phyloP scores from a whole-genome alignment of 2,888 invertebrate species.

The Bedellia somnulentella region DNA sequence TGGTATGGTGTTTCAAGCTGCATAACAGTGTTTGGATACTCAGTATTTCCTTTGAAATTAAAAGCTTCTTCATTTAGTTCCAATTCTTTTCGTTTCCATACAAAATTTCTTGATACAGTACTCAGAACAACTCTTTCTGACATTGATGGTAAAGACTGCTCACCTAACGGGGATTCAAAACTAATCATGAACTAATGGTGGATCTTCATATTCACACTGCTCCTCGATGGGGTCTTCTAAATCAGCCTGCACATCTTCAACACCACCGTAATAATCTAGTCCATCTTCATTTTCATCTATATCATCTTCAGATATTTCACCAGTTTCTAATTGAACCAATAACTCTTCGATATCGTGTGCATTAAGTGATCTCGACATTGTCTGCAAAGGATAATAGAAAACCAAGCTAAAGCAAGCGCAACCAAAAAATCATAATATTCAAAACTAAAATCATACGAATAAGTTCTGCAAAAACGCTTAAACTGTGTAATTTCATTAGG shows the following conservation, averaged over 20 bases:
- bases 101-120: not conserved
- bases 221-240: not conserved
- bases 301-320: slow-evolving; percentile 3
- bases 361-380: not conserved
- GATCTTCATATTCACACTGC: not conserved
- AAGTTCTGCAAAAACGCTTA: not conserved
- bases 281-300: not conserved
- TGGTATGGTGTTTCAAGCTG: not conserved
- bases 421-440: not conserved
- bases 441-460: not conserved
- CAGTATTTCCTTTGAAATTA: not conserved
- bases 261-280: slow-evolving; percentile 1
- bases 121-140: not conserved
- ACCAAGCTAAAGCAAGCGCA: not conserved
- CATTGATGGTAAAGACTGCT: not conserved
- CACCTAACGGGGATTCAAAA: not conserved
- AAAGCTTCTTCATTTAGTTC: not conserved
- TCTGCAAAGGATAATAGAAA: not conserved
- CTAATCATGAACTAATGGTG: not conserved
- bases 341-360: not conserved
- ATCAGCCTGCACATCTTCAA: not conserved
- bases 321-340: slow-evolving; percentile 1
- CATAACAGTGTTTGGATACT: not conserved
- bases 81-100: not conserved
- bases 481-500: not conserved